Evolutionary conservation across 2,888 invertebrate species (phyloP).

Genomic region (Agonopterix arenella): DNA sequence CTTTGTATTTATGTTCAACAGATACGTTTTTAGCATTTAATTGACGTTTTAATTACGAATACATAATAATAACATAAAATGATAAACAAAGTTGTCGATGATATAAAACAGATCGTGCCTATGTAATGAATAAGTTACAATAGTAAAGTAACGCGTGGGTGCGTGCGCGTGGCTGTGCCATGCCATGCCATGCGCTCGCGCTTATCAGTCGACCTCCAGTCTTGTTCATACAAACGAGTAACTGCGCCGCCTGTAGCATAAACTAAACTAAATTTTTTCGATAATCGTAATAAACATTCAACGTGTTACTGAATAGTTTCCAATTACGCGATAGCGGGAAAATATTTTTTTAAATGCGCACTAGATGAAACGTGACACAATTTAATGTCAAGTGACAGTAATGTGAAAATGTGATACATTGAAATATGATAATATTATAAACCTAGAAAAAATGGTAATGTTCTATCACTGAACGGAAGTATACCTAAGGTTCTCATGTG

Average conservation of each 20-base stretch:
- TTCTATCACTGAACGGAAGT: no score
- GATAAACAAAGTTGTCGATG: no score
- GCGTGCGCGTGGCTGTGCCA: conserved; percentile 23
- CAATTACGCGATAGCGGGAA: not conserved
- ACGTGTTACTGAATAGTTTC: not conserved
- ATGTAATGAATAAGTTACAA: not conserved
- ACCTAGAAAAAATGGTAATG: no score
- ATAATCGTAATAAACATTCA: not conserved
- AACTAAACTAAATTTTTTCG: not conserved
- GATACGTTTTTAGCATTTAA: no score
- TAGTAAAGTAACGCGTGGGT: conserved; percentile 11
- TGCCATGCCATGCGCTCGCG: conserved; percentile 28
- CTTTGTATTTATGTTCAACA: no score
- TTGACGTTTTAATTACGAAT: no score
- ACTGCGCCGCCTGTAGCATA: not conserved
- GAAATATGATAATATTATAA: no score
- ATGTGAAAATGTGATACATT: not conserved
- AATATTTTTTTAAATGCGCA: not conserved
- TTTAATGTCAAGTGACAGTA: not conserved
- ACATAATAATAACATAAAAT: no score
- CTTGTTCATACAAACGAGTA: conserved; percentile 16
- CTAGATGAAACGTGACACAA: conserved; percentile 15
- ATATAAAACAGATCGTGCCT: no score
- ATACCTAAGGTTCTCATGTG: no score
- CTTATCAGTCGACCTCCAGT: conserved; percentile 61